Base-by-base conservation (phyloP, 2,113 vertebrate genomes). In the Pampusana beccarii region DNA sequence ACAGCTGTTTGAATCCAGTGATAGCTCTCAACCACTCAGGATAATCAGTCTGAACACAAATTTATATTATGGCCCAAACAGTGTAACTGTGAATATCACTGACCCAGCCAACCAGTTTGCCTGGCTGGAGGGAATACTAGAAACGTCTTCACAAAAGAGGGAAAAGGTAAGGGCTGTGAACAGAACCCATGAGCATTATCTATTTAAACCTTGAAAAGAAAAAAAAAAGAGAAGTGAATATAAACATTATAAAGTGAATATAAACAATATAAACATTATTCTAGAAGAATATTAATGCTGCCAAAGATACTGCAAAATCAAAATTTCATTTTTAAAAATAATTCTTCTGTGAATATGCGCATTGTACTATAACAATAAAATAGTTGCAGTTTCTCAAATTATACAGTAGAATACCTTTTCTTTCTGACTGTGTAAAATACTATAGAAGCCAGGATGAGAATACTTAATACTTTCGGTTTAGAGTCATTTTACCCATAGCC, bases 41-140 rank as follows among this genome's bases (percentile, higher is more conserved):
- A 97, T 99, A 96, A 96, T 99, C 70, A 99, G 99, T 95, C 97
- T 99, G 75, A 99, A 99, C 97, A 99, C 99, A 8, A 99, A 99
- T 90, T 98, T 99, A 8, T 99, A 99, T 97, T 99, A 99, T 53
- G 88, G 98, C 60, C 99, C 99, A 8, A 97, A 99, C 91, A 51
- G 95, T 11, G 95, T 96, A 92, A 99, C 99, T 1, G 42, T 91
- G 40, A 99, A 99, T 97, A 93, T 98, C 95, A 99, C 97, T 13
- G 99, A 99, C 91, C 99, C 99, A 60, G 98, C 98, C 46, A 96
- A 98, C 84, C 99, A 99, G 90, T 97, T 98, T 89, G 94, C 95
- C 73, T 99, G 99, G 99, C 96, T 99, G 51, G 98, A 98, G 88
- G 90, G 87, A 44, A 96, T 97, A 28, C 83, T 99, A 80, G 98